phyloP scores from a whole-genome alignment of 2,888 invertebrate species.

The Micoletzkya japonica region DNA sequence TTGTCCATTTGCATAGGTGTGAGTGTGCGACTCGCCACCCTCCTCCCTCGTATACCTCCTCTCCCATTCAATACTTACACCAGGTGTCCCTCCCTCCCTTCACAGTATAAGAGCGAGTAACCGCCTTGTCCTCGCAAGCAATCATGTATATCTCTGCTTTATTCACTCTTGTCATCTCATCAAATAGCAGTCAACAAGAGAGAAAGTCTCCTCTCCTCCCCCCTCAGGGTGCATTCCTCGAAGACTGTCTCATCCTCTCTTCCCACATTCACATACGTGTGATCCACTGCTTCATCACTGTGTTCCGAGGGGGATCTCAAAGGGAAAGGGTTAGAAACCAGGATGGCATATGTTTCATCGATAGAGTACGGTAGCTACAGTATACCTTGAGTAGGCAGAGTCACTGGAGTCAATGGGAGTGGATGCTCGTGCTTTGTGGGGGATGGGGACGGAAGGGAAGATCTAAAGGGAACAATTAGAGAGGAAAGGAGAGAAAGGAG shows the following conservation, averaged over 20 bases:
- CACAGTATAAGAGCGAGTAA: too few species aligned
- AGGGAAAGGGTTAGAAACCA: neutral
- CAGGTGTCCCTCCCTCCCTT: neutral
- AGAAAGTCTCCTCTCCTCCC: too few species aligned
- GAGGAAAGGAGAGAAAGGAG: neutral
- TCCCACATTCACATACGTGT: slow-evolving; percentile 22
- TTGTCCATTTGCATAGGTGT: slow-evolving; percentile 26
- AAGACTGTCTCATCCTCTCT: slow-evolving; percentile 20
- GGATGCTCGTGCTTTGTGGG: slow-evolving; percentile 6
- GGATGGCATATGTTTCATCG: too few species aligned
- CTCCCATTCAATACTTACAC: neutral
- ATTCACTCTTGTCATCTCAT: too few species aligned
- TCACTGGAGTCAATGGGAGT: slow-evolving; percentile 20
- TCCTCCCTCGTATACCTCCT: neutral
- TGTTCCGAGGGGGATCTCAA: slow-evolving; percentile 23
- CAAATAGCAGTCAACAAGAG: too few species aligned
- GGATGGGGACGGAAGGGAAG: neutral
- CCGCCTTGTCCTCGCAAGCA: neutral
- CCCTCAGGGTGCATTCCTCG: slow-evolving; percentile 21
- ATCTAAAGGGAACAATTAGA: neutral
- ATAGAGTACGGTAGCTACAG: neutral
- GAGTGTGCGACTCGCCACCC: slow-evolving; percentile 2
- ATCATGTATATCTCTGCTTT: too few species aligned
- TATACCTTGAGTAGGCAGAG: slow-evolving; percentile 21
- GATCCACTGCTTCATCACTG: slow-evolving; percentile 11